phyloP scores from a whole-genome alignment of 2,113 vertebrate species.

The Ammodytes marinus region DNA sequence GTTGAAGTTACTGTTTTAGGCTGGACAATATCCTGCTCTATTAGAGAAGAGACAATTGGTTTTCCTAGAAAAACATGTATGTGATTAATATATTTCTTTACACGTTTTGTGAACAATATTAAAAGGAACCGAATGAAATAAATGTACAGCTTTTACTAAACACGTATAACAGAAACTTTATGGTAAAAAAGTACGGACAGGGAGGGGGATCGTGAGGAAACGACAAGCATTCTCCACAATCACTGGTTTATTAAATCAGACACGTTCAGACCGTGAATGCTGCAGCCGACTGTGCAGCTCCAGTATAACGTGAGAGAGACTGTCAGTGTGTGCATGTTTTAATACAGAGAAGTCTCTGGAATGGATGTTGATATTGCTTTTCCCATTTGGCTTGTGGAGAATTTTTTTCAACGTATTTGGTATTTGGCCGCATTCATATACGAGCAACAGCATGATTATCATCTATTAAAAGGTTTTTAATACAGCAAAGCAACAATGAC shows the following conservation, averaged over 20 bases:
- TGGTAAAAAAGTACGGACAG: too few relatives aligned
- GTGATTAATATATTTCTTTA: slow-evolving; percentile 23
- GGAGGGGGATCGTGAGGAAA: too few relatives aligned
- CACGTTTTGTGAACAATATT: slow-evolving; percentile 16
- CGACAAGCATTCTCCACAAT: too few relatives aligned
- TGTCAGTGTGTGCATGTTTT: slow-evolving; percentile 26
- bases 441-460: slow-evolving; percentile 21
- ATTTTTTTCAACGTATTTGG: background rate
- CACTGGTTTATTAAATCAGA: slow-evolving; percentile 42
- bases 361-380: slow-evolving; percentile 23
- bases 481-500: slow-evolving; percentile 15
- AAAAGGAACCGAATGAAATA: background rate
- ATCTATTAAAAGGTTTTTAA: slow-evolving; percentile 10
- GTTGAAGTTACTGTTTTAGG: background rate
- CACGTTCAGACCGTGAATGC: slow-evolving; percentile 24
- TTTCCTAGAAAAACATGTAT: slow-evolving; percentile 13
- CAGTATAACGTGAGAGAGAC: slow-evolving; percentile 29
- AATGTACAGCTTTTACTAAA: slow-evolving; percentile 10
- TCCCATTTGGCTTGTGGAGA: slow-evolving; percentile 20
- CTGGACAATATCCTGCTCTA: background rate
- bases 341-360: slow-evolving; percentile 29
- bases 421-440: slow-evolving; percentile 31
- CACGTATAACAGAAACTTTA: slow-evolving; percentile 9
- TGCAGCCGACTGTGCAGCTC: slow-evolving; percentile 22
- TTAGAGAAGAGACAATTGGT: slow-evolving; percentile 2